phyloP scores from a whole-genome alignment of 2,888 invertebrate species.

The Emmelina monodactyla region DNA sequence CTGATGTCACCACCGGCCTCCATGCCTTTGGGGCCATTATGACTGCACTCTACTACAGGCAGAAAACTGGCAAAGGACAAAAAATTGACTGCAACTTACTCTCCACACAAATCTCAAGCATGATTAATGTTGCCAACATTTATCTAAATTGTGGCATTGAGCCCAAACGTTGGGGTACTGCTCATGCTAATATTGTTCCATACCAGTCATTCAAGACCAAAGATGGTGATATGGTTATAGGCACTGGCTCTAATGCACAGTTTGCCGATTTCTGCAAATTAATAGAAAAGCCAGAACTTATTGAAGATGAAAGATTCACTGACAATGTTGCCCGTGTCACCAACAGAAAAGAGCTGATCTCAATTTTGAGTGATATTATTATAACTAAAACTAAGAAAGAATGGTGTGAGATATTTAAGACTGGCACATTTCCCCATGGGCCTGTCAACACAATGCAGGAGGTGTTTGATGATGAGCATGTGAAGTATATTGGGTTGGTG shows the following conservation, averaged over 20 bases:
- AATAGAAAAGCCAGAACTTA: constrained; percentile 69
- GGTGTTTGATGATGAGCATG: constrained; percentile 89
- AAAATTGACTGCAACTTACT: constrained; percentile 94
- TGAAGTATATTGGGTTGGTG: constrained; percentile 75
- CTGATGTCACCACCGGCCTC: constrained; percentile 91
- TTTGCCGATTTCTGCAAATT: constrained; percentile 76
- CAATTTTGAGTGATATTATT: constrained; percentile 65
- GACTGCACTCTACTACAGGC: constrained; percentile 83
- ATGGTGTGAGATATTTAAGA: constrained; percentile 77
- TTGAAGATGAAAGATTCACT: constrained; percentile 68
- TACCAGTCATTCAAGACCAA: constrained; percentile 88
- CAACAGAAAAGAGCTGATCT: constrained; percentile 75
- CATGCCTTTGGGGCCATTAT: constrained; percentile 95
- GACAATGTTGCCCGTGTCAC: constrained; percentile 79
- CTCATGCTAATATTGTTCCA: constrained; percentile 93
- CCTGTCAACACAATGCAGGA: constrained; percentile 87
- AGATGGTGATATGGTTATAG: constrained; percentile 86
- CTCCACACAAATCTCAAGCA: constrained; percentile 87
- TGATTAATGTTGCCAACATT: constrained; percentile 90
- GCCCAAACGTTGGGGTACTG: constrained; percentile 87
- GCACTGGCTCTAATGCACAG: constrained; percentile 85
- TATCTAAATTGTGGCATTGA: constrained; percentile 87
- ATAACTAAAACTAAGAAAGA: constrained; percentile 72
- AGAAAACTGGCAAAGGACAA: constrained; percentile 83
- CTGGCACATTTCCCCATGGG: constrained; percentile 84